These are phyloP conservation scores for Ylistrum balloti DNA, from an alignment of 1,140 invertebrate species.

Conservation along the genomic window DNA sequence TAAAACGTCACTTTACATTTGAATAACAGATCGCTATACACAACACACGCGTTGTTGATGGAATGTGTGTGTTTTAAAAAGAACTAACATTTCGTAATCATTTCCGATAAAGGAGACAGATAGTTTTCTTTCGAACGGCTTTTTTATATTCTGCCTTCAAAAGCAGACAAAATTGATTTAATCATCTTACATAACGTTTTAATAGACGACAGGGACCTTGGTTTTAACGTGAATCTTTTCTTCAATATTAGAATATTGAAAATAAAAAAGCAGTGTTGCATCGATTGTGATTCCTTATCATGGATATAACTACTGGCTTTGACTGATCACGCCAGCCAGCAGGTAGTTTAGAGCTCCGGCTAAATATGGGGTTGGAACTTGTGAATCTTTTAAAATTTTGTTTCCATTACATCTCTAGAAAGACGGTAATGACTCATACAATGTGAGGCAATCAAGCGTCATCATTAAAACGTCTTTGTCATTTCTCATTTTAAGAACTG, in stretches of 20 bases:
- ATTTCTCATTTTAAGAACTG: not conserved
- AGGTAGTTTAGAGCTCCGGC: conserved; percentile 12
- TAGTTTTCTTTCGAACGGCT: not conserved
- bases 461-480: not conserved
- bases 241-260: conserved; percentile 30
- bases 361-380: conserved; percentile 23
- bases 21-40: not conserved
- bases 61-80: not conserved
- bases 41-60: not conserved
- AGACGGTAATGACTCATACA: not conserved
- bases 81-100: conserved; percentile 15
- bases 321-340: not conserved
- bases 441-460: not conserved
- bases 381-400: conserved; percentile 1
- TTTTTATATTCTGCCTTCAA: conserved; percentile 36
- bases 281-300: conserved; percentile 18
- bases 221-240: conserved; percentile 10
- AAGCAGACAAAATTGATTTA: conserved; percentile 35
- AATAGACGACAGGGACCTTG: not conserved
- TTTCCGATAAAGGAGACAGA: conserved; percentile 38
- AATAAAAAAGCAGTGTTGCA: conserved; percentile 34
- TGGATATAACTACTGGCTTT: not conserved
- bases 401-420: not conserved
- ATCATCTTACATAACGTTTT: conserved; percentile 29
- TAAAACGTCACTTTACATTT: not conserved